Evolutionary conservation across 2,797 vertebrate species (phyloP).

Genomic region (Onychomys leucogaster): DNA sequence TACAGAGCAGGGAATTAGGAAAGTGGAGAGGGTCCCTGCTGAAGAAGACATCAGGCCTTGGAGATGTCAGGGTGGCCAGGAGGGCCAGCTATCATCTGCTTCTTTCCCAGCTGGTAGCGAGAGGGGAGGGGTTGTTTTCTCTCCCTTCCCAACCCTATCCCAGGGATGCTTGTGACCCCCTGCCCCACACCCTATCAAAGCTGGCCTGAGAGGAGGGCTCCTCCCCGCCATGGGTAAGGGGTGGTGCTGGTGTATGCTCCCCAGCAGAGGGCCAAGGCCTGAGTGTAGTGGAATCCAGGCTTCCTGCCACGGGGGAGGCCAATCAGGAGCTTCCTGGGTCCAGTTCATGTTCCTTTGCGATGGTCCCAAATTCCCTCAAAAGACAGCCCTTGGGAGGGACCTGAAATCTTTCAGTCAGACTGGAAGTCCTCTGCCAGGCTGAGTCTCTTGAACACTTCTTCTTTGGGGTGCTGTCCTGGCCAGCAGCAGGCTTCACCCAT

Average conservation of each 20-base stretch:
- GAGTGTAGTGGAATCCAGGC: neutral
- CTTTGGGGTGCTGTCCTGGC: neutral
- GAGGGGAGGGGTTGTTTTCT: neutral
- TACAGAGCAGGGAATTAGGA: neutral
- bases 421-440: neutral
- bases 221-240: neutral
- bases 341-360: neutral
- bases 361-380: neutral
- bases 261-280: neutral
- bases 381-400: neutral
- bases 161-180: neutral
- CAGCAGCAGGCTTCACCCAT: neutral
- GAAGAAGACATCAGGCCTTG: neutral
- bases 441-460: conserved; percentile 46
- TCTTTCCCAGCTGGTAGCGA: neutral
- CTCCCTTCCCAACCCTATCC: neutral
- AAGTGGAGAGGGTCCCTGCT: neutral
- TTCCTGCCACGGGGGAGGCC: neutral
- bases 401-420: neutral
- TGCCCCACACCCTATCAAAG: neutral
- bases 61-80: neutral
- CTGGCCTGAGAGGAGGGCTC: neutral
- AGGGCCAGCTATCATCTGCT: neutral
- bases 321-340: neutral
- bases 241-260: neutral